Conservation (phyloP, 2,888 invertebrate genomes). For the Myathropa florea region DNA sequence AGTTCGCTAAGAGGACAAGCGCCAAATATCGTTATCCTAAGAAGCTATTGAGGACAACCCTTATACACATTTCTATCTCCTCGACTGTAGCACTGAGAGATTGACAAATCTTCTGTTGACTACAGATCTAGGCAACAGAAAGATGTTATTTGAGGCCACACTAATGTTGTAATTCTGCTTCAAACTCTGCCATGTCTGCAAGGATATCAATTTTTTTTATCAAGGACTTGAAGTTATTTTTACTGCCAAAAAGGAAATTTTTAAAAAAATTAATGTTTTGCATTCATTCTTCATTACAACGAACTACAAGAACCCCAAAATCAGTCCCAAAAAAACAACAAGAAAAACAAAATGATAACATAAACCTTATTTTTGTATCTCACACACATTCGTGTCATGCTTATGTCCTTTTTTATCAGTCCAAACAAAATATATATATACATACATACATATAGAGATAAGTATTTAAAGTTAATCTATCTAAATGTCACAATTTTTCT, state of each 20-base stretch:
- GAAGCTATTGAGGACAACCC: no score
- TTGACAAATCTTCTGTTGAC: no score
- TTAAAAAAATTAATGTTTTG: not conserved
- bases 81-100: no score
- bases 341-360: not conserved
- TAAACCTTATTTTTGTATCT: conserved; percentile 1
- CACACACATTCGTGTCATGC: conserved; percentile 17
- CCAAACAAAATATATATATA: conserved; percentile 27
- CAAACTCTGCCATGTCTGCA: not conserved
- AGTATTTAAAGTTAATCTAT: conserved; percentile 64
- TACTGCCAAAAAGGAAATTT: conserved; percentile 17
- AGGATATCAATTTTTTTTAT: not conserved
- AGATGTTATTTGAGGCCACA: no score
- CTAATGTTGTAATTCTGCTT: not conserved
- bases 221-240: not conserved
- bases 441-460: conserved; percentile 56
- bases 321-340: conserved; percentile 1
- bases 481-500: conserved; percentile 70
- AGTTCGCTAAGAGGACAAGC: no score
- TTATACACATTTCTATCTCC: no score
- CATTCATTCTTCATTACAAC: conserved; percentile 34
- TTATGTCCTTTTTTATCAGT: conserved; percentile 21
- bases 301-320: conserved; percentile 28
- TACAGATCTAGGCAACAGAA: no score
- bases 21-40: no score